Evolutionary conservation across 2,888 invertebrate species (phyloP).

Genomic region (Euclidia mi): DNA sequence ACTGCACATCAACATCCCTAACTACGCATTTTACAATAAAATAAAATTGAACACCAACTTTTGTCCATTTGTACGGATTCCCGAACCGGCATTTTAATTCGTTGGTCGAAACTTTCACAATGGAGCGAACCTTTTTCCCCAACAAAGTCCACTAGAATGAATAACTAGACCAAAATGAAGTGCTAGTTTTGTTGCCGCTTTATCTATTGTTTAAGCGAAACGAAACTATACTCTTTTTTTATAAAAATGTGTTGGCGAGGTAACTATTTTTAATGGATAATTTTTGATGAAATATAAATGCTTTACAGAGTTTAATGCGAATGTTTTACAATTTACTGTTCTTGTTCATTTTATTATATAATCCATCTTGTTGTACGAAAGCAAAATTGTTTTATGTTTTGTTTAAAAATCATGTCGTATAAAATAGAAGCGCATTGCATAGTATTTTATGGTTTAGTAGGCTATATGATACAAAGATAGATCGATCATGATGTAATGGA

Average conservation of each 20-base stretch:
- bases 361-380: too few species aligned
- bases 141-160: conserved; percentile 18
- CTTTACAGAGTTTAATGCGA: too few species aligned
- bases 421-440: too few species aligned
- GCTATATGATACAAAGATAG: too few species aligned
- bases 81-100: conserved; percentile 50
- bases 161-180: conserved; percentile 18
- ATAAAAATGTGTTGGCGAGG: conserved; percentile 1
- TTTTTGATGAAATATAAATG: too few species aligned
- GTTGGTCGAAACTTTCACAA: conserved; percentile 38
- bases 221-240: conserved; percentile 2
- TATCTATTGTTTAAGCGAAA: conserved; percentile 5
- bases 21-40: conserved; percentile 54
- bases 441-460: too few species aligned
- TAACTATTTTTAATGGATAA: background rate
- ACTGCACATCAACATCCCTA: conserved; percentile 41
- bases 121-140: conserved; percentile 13
- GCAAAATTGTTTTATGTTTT: too few species aligned
- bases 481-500: too few species aligned
- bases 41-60: conserved; percentile 52
- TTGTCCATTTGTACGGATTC: conserved; percentile 54
- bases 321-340: too few species aligned
- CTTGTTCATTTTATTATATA: too few species aligned
- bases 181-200: conserved; percentile 20
- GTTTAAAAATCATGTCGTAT: too few species aligned